These are phyloP conservation scores for Gavia stellata DNA, from an alignment of 2,113 vertebrate genomes.

Conservation along the genomic window DNA sequence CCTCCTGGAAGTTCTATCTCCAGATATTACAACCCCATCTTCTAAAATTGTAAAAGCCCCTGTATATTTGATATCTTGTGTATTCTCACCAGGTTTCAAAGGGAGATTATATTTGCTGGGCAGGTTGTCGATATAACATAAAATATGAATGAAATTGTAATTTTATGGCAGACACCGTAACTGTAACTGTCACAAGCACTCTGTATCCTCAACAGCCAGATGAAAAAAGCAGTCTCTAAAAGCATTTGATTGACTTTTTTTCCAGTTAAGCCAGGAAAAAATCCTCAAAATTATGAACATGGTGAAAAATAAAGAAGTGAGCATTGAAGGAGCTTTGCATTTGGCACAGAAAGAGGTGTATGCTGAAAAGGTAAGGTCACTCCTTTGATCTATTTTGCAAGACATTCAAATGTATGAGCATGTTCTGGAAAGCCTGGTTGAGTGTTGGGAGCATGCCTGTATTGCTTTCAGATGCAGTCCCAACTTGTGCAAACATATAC, in stretches of 20 bases:
- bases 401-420: not conserved
- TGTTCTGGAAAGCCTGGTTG: not conserved
- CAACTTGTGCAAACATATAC: not conserved
- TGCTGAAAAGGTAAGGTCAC: not conserved
- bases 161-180: not conserved
- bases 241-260: not conserved
- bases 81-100: slow-evolving; percentile 15
- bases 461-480: not conserved
- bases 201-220: not conserved
- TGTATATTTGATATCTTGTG: not conserved
- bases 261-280: slow-evolving; percentile 39
- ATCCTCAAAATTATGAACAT: slow-evolving; percentile 66
- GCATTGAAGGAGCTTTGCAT: slow-evolving; percentile 73
- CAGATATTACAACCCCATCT: not conserved
- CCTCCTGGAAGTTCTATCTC: slow-evolving; percentile 11
- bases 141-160: slow-evolving; percentile 16
- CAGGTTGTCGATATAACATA: not conserved
- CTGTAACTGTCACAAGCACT: not conserved
- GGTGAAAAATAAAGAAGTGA: slow-evolving; percentile 78
- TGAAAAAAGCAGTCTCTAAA: not conserved
- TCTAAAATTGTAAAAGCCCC: not conserved
- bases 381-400: not conserved
- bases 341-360: slow-evolving; percentile 60
- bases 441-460: not conserved
- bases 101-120: slow-evolving; percentile 2